Percentiles rank a stretch among this genome's conserved stretches.
Evolutionary conservation across 2,888 invertebrate genomes (phyloP).

Genomic region (Erpobdella octoculata): DNA sequence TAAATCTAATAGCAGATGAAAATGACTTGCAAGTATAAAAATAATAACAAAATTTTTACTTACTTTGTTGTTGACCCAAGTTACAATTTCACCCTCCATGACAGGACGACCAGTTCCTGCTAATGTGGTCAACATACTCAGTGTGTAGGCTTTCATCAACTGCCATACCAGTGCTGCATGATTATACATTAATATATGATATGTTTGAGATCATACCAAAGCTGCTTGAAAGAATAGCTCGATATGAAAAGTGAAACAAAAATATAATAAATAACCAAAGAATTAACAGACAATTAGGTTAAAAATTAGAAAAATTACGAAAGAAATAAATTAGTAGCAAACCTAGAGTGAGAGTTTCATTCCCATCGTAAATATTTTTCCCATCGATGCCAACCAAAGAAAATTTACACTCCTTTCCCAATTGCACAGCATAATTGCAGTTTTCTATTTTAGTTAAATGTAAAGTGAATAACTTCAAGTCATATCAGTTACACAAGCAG

Average conservation of each 20-base stretch:
- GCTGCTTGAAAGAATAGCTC: background rate
- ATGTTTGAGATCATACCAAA: background rate
- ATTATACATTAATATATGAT: background rate
- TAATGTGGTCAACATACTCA: constrained; percentile 70
- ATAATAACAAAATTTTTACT: background rate
- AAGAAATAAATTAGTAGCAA: constrained; percentile 36
- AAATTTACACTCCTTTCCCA: constrained; percentile 86
- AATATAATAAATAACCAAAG: background rate
- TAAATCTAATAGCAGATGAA: background rate
- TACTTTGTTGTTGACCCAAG: constrained; percentile 87
- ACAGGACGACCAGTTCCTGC: constrained; percentile 58
- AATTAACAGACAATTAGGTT: no score
- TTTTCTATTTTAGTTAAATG: no score
- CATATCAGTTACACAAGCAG: no score
- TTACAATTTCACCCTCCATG: constrained; percentile 88
- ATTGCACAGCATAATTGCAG: constrained; percentile 94
- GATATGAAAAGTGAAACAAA: background rate
- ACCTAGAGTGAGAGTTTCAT: constrained; percentile 63
- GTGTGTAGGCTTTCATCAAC: constrained; percentile 94
- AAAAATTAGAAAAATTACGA: background rate
- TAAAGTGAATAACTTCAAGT: no score
- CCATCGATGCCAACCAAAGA: constrained; percentile 95
- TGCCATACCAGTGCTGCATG: constrained; percentile 87
- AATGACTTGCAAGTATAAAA: background rate
- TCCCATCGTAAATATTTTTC: constrained; percentile 76